phyloP scores from a whole-genome alignment of 2,888 invertebrate species.

The Lissocephala sabroskyi region DNA sequence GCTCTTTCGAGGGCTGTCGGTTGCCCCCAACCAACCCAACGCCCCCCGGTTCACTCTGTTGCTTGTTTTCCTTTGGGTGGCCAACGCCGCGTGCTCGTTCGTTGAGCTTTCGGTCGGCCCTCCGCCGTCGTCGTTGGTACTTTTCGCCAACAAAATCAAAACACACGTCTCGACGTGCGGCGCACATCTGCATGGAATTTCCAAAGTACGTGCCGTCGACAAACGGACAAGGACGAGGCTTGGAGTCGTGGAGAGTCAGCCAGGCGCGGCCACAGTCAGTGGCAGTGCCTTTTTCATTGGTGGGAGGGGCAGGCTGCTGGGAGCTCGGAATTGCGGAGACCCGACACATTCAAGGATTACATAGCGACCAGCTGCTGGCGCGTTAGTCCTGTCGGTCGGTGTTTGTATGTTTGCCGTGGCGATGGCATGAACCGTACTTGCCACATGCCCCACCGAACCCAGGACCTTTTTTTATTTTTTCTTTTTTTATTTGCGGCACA shows the following conservation, averaged over 20 bases:
- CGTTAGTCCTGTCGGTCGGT: slow-evolving; percentile 24
- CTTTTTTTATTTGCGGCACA: not conserved
- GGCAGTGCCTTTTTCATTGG: slow-evolving; percentile 4
- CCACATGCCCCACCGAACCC: slow-evolving; percentile 19
- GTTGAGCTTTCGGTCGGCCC: slow-evolving; percentile 44
- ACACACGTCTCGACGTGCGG: slow-evolving; percentile 63
- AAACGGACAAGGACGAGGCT: slow-evolving; percentile 13
- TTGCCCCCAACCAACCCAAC: slow-evolving; percentile 14
- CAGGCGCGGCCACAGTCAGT: slow-evolving; percentile 1
- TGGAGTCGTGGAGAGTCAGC: slow-evolving; percentile 11
- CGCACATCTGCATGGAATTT: slow-evolving; percentile 64
- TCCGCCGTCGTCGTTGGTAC: slow-evolving; percentile 2
- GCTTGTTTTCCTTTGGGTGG: slow-evolving; percentile 39
- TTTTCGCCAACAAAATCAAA: slow-evolving; percentile 60
- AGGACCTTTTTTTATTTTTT: slow-evolving; percentile 31
- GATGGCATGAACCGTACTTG: slow-evolving; percentile 46
- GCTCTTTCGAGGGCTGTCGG: slow-evolving; percentile 56
- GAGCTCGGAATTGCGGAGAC: slow-evolving; percentile 16
- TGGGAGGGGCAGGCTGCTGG: not conserved
- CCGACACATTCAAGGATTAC: slow-evolving; percentile 57
- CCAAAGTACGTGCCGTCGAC: slow-evolving; percentile 58
- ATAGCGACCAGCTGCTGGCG: slow-evolving; percentile 46
- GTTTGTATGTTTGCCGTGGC: slow-evolving; percentile 55
- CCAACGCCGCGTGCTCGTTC: slow-evolving; percentile 34
- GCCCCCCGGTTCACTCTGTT: slow-evolving; percentile 17